These are phyloP conservation scores for Polia nebulosa DNA, from an alignment of 2,888 invertebrate genomes.

Conservation along the genomic window DNA sequence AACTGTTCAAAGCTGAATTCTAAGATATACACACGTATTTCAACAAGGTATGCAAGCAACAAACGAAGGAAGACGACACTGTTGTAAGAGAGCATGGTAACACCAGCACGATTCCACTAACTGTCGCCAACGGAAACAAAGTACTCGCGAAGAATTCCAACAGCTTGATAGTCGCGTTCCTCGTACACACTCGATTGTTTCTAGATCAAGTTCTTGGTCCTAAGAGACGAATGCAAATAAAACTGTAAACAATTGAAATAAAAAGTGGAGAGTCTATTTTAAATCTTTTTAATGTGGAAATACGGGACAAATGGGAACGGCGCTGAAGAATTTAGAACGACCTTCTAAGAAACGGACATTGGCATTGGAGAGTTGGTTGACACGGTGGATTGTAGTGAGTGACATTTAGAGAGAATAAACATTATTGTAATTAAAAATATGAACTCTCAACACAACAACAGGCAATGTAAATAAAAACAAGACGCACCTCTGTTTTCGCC, in stretches of 20 bases:
- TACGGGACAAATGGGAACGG: not conserved
- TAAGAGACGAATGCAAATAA: not conserved
- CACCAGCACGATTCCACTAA: constrained; percentile 40
- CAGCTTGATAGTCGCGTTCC: constrained; percentile 29
- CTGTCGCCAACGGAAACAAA: constrained; percentile 32
- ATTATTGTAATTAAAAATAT: constrained; percentile 10
- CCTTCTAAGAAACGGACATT: not conserved
- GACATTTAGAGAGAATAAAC: not conserved
- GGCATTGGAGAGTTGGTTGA: constrained; percentile 2
- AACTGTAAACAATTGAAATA: not conserved
- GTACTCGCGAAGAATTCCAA: constrained; percentile 47
- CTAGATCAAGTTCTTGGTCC: constrained; percentile 12
- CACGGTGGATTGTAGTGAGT: constrained; percentile 6
- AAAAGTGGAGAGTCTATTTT: not conserved
- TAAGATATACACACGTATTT: constrained; percentile 1
- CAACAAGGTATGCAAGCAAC: constrained; percentile 14
- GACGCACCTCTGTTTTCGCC: constrained; percentile 73
- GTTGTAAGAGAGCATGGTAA: constrained; percentile 28
- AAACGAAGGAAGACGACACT: constrained; percentile 35
- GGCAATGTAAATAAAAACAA: constrained; percentile 76
- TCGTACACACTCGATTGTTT: constrained; percentile 24
- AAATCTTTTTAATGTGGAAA: not conserved
- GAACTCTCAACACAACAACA: constrained; percentile 41
- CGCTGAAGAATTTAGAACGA: constrained; percentile 1
- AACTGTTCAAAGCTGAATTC: not conserved